A percentile compares a stretch with the other conserved stretches of the same genome.
Evolutionary conservation across 2,797 vertebrate species (phyloP).

Genomic region (Sphaeramia orbicularis): DNA sequence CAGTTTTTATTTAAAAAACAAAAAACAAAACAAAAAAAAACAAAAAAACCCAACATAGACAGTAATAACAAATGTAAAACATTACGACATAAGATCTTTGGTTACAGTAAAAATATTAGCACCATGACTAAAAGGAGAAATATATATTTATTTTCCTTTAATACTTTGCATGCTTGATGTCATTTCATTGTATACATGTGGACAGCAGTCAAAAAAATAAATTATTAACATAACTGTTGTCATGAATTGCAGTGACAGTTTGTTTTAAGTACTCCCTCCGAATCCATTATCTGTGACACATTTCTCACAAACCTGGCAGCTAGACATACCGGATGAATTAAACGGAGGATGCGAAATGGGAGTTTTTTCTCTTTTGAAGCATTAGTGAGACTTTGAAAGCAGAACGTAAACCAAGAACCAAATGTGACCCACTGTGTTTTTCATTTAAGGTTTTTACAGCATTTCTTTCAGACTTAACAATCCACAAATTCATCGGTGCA

Average conservation of each 20-base stretch:
- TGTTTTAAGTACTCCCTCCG: slow-evolving; percentile 16
- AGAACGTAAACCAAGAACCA: background rate
- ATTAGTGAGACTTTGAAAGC: too few relatives aligned
- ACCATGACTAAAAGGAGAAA: slow-evolving; percentile 64
- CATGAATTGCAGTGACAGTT: slow-evolving; percentile 24
- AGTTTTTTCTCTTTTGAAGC: slow-evolving; percentile 3
- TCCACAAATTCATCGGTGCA: background rate
- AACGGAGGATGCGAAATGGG: slow-evolving; percentile 7
- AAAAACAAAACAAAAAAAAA: slow-evolving; percentile 19
- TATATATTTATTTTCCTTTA: slow-evolving; percentile 42
- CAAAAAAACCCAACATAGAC: slow-evolving; percentile 39
- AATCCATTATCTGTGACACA: slow-evolving; percentile 16
- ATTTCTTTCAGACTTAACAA: slow-evolving; percentile 14
- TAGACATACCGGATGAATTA: slow-evolving; percentile 10
- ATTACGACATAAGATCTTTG: slow-evolving; percentile 56
- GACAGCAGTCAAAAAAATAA: slow-evolving; percentile 81
- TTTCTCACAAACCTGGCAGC: slow-evolving; percentile 11
- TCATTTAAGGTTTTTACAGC: background rate
- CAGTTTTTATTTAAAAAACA: slow-evolving; percentile 82
- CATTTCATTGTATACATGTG: slow-evolving; percentile 57
- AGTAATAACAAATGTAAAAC: slow-evolving; percentile 66
- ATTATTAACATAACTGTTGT: slow-evolving; percentile 56
- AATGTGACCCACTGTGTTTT: background rate
- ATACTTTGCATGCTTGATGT: slow-evolving; percentile 28
- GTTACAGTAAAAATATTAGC: slow-evolving; percentile 69